phyloP scores from a whole-genome alignment of 2,888 invertebrate species.

The Acrobasis consociella region DNA sequence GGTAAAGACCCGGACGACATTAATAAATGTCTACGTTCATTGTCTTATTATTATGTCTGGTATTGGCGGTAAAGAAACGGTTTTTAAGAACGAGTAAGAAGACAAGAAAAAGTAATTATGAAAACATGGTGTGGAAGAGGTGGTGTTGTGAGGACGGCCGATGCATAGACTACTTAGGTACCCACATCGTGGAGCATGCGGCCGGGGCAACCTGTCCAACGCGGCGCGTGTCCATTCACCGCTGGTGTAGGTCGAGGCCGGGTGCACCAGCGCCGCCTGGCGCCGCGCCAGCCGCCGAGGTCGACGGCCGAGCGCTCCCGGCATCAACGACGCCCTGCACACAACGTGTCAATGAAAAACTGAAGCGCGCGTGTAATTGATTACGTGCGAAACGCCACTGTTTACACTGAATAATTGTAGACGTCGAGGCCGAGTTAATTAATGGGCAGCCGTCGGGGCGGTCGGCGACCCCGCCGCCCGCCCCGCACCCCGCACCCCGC shows the following conservation, averaged over 20 bases:
- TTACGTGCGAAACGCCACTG: conserved; percentile 12
- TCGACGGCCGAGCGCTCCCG: conserved; percentile 1
- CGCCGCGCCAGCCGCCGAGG: conserved; percentile 15
- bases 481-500: not conserved
- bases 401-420: conserved; percentile 20
- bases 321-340: not conserved
- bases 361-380: conserved; percentile 1
- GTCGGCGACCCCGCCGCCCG: not conserved
- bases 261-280: not conserved
- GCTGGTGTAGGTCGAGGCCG: conserved; percentile 24
- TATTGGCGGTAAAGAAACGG: too few species aligned
- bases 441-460: conserved; percentile 10
- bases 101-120: too few species aligned
- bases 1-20: too few species aligned
- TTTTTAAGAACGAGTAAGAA: too few species aligned
- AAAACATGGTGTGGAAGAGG: too few species aligned
- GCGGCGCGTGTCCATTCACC: conserved; percentile 20
- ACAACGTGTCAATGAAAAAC: conserved; percentile 12
- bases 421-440: conserved; percentile 7
- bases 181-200: too few species aligned
- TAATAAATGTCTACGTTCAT: too few species aligned
- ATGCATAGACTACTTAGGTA: too few species aligned
- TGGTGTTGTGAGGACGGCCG: too few species aligned
- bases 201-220: too few species aligned
- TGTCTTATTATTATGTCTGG: too few species aligned